These are phyloP conservation scores for Melanotaenia maccullochi DNA, from an alignment of 2,797 vertebrate genomes.

Conservation along the genomic window DNA sequence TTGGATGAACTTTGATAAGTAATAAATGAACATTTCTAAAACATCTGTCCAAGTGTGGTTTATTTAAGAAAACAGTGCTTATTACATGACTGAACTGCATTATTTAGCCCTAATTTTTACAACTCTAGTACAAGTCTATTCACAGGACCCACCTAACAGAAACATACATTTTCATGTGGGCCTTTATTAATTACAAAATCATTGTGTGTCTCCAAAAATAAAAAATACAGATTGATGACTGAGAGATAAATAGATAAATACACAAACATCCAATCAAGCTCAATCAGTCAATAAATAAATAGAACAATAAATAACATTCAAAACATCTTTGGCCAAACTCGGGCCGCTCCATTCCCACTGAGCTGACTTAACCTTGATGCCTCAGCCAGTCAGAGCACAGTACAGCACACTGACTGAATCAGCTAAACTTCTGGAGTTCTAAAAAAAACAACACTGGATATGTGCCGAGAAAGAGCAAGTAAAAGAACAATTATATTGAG, in stretches of 20 bases:
- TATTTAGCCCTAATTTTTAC: conserved; percentile 86
- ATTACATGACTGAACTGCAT: conserved; percentile 85
- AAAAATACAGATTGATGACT: conserved; percentile 78
- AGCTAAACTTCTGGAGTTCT: conserved; percentile 41
- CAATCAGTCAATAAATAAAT: conserved; percentile 83
- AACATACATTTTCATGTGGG: conserved; percentile 77
- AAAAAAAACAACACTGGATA: conserved; percentile 48
- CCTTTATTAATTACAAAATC: conserved; percentile 83
- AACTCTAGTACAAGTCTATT: conserved; percentile 86
- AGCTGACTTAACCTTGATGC: conserved; percentile 48
- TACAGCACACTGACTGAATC: conserved; percentile 35
- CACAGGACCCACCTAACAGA: conserved; percentile 78
- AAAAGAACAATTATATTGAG: conserved; percentile 82
- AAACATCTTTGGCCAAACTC: conserved; percentile 82
- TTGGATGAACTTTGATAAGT: accelerated
- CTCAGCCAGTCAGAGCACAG: conserved; percentile 40
- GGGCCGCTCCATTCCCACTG: conserved; percentile 67
- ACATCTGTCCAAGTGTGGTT: conserved; percentile 77
- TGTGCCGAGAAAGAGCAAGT: conserved; percentile 69
- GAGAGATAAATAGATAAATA: conserved; percentile 87
- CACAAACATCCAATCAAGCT: conserved; percentile 64
- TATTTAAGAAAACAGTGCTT: conserved; percentile 86
- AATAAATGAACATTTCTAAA: neutral
- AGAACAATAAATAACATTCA: conserved; percentile 87
- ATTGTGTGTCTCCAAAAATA: conserved; percentile 80